phyloP scores from a whole-genome alignment of 2,797 vertebrate species.

The Melanotaenia trifasciata region DNA sequence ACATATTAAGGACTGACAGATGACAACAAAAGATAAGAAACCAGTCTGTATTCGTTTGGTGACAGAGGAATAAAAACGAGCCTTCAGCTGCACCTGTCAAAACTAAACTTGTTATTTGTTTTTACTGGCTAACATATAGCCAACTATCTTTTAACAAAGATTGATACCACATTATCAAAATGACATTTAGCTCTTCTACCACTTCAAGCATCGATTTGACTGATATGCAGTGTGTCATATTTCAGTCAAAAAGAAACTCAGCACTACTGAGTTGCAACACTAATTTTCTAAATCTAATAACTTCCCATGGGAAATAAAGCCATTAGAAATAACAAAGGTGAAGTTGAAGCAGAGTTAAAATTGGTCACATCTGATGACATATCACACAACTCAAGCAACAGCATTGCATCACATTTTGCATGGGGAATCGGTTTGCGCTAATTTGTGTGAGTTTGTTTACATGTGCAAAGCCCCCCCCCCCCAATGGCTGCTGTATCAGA shows the following conservation, averaged over 20 bases:
- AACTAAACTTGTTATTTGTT: conserved; percentile 31
- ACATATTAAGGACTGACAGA: neutral
- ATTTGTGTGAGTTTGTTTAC: conserved; percentile 19
- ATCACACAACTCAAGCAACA: conserved; percentile 32
- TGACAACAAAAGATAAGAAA: conserved; percentile 29
- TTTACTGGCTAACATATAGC: conserved; percentile 17
- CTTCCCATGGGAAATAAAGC: conserved; percentile 35
- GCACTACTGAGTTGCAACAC: conserved; percentile 43
- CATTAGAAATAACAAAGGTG: neutral
- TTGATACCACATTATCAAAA: neutral
- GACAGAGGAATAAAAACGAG: conserved; percentile 30
- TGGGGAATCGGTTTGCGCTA: conserved; percentile 38
- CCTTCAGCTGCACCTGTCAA: conserved; percentile 15
- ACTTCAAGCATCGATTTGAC: conserved; percentile 26
- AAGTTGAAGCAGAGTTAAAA: conserved; percentile 19
- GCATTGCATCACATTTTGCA: conserved; percentile 57
- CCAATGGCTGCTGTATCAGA: conserved; percentile 40
- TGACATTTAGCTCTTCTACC: conserved; percentile 15
- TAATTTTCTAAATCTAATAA: conserved; percentile 19
- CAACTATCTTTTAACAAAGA: conserved; percentile 9
- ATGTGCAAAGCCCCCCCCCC: conserved; percentile 19
- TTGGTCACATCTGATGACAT: conserved; percentile 49
- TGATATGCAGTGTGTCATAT: conserved; percentile 39
- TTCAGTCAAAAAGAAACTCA: conserved; percentile 50
- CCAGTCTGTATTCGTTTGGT: conserved; percentile 28